Evolutionary conservation across 2,113 vertebrate species (phyloP).

Genomic region (Bucco capensis): DNA sequence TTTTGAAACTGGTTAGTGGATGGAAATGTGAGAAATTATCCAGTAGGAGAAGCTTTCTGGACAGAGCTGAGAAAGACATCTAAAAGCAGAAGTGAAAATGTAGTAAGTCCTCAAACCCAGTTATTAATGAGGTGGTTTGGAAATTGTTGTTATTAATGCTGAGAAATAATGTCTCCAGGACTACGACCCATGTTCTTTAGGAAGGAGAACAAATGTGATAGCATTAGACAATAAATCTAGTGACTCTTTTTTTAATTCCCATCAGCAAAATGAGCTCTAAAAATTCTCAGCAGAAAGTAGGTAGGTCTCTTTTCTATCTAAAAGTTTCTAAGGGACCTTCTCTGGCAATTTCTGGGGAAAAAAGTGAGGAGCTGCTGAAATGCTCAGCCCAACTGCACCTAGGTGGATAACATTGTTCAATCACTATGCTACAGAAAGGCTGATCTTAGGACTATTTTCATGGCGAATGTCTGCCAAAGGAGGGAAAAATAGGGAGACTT

Average conservation of each 20-base stretch:
- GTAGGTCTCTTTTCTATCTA: background rate
- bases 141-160: background rate
- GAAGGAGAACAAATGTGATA: background rate
- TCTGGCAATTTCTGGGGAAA: background rate
- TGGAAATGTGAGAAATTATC: background rate
- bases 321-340: background rate
- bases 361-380: background rate
- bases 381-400: accelerated
- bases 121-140: background rate
- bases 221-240: background rate
- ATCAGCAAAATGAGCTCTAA: background rate
- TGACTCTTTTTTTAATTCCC: background rate
- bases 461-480: background rate
- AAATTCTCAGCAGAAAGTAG: background rate
- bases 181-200: background rate
- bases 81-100: background rate
- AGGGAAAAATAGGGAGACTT: background rate
- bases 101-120: background rate
- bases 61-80: accelerated
- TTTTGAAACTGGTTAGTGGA: background rate
- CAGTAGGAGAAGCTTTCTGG: background rate
- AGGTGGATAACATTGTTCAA: background rate
- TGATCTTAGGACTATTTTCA: background rate
- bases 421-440: accelerated
- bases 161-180: background rate